Percentiles rank a stretch among this genome's conserved stretches.
These are phyloP conservation scores for Tenthredo distinguenda DNA, from an alignment of 2,888 invertebrate genomes.

Conservation along the genomic window DNA sequence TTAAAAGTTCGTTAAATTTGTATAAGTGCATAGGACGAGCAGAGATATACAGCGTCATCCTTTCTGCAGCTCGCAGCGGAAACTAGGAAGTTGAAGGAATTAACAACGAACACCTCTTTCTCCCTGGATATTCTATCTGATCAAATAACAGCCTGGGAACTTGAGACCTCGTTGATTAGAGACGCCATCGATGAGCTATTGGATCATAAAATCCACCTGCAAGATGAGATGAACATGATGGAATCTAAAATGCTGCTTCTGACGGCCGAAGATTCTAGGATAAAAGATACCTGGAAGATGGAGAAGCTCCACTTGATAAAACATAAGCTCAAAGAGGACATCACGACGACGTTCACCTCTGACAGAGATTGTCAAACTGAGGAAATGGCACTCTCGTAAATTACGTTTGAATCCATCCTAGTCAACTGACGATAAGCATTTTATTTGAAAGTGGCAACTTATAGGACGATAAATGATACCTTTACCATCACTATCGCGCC, in stretches of 20 bases:
- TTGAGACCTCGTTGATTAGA: conserved; percentile 65
- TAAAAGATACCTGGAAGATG: conserved; percentile 57
- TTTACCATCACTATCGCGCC: not conserved
- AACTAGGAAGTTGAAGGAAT: conserved; percentile 58
- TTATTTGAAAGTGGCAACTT: not conserved
- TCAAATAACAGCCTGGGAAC: conserved; percentile 66
- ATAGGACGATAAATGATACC: not conserved
- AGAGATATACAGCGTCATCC: not conserved
- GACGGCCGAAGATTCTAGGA: conserved; percentile 61
- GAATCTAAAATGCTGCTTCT: conserved; percentile 58
- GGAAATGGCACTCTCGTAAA: conserved; percentile 16
- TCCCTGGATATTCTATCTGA: conserved; percentile 63
- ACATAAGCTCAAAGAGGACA: not conserved
- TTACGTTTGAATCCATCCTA: not conserved
- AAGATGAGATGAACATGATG: conserved; percentile 63
- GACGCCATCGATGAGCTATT: conserved; percentile 65
- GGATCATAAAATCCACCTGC: conserved; percentile 65
- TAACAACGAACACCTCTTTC: conserved; percentile 61
- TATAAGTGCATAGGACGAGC: not conserved
- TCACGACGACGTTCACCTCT: not conserved
- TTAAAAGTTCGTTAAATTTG: conserved; percentile 55
- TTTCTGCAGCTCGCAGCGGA: conserved; percentile 59
- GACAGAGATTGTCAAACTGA: conserved; percentile 29
- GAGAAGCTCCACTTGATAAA: conserved; percentile 57
- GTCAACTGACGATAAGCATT: not conserved